These are phyloP conservation scores for Stomorhina lunata DNA, from an alignment of 2,888 invertebrate species.

Conservation along the genomic window DNA sequence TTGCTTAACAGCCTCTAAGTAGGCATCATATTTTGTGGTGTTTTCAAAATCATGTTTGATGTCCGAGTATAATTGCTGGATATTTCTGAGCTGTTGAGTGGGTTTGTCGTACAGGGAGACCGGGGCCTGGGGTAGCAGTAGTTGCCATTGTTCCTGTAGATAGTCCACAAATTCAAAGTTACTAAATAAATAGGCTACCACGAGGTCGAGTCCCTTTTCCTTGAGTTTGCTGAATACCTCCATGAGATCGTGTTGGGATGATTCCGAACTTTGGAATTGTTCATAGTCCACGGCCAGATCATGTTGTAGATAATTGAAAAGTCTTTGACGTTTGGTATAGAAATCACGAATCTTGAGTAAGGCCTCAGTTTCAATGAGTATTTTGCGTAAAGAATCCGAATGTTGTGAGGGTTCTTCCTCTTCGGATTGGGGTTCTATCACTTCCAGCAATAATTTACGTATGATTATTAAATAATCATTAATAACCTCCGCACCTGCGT, in stretches of 20 bases:
- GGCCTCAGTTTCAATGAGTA: constrained; percentile 70
- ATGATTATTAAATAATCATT: constrained; percentile 73
- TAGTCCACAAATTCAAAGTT: constrained; percentile 75
- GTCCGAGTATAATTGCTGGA: constrained; percentile 70
- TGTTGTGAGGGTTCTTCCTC: constrained; percentile 41
- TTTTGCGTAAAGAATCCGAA: constrained; percentile 62
- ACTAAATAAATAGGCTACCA: constrained; percentile 74
- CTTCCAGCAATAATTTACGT: constrained; percentile 71
- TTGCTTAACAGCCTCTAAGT: constrained; percentile 67
- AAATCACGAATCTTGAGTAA: constrained; percentile 71
- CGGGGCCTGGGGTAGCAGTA: constrained; percentile 62
- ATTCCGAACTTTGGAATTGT: constrained; percentile 61
- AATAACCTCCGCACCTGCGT: constrained; percentile 72
- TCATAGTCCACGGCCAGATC: constrained; percentile 69
- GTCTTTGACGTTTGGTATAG: constrained; percentile 73
- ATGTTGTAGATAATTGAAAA: constrained; percentile 72
- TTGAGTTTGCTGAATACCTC: constrained; percentile 71
- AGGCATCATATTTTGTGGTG: constrained; percentile 71
- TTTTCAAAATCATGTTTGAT: constrained; percentile 75
- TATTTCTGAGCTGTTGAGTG: constrained; percentile 68
- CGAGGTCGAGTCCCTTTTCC: constrained; percentile 73
- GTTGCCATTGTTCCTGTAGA: constrained; percentile 72
- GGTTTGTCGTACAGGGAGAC: constrained; percentile 63
- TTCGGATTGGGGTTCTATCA: constrained; percentile 69
- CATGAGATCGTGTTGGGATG: constrained; percentile 68